Evolutionary conservation across 2,113 vertebrate genomes (phyloP).

Genomic region (Camelus dromedarius): DNA sequence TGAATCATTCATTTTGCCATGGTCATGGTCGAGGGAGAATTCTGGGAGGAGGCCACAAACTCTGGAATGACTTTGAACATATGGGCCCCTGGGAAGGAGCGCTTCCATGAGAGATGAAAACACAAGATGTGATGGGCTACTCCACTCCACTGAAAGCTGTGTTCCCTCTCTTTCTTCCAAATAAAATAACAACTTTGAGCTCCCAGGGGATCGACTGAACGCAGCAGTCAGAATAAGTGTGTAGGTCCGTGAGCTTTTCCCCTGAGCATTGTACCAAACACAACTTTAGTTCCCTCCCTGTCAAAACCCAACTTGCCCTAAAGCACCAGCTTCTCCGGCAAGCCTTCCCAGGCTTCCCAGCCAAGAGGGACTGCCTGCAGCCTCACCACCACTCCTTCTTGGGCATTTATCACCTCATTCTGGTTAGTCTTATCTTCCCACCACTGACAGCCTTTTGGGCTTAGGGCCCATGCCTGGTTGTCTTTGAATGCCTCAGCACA

Average conservation of each 20-base stretch:
- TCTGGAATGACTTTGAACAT: constrained; percentile 27
- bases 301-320: not conserved
- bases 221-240: not conserved
- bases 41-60: constrained; percentile 6
- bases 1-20: not conserved
- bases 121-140: not conserved
- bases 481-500: not conserved
- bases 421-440: not conserved
- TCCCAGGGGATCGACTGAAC: not conserved
- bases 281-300: not conserved
- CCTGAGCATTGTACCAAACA: not conserved
- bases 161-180: not conserved
- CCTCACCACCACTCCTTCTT: not conserved
- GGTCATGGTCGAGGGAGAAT: not conserved
- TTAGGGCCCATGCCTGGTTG: not conserved
- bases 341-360: not conserved
- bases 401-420: not conserved
- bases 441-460: not conserved
- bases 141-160: not conserved
- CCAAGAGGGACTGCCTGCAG: not conserved
- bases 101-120: not conserved
- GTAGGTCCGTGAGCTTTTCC: not conserved
- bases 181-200: not conserved
- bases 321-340: not conserved
- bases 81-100: not conserved